Evolutionary conservation across 2,113 vertebrate species (phyloP).

Genomic region (Trichomycterus rosablanca): DNA sequence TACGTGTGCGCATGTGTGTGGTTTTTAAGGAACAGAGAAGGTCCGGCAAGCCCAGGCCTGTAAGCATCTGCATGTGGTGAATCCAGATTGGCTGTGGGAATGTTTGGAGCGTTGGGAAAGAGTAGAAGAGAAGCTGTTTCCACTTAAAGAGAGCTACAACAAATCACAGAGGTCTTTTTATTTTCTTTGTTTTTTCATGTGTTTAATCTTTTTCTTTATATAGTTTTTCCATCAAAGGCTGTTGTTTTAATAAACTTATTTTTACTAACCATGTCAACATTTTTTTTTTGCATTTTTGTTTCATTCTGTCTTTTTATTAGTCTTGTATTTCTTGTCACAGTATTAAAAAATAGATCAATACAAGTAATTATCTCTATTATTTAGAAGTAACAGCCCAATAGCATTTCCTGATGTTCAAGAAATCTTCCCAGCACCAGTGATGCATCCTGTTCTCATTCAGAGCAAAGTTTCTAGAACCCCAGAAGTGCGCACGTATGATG

Average conservation of each 20-base stretch:
- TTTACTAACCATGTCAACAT: too few relatives aligned
- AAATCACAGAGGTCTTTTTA: slow-evolving; percentile 72
- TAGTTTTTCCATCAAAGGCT: too few relatives aligned
- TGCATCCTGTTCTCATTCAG: slow-evolving; percentile 78
- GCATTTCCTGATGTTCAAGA: slow-evolving; percentile 71
- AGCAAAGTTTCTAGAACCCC: slow-evolving; percentile 68
- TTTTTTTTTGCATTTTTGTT: too few relatives aligned
- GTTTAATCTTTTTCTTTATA: background rate
- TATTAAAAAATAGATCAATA: too few relatives aligned
- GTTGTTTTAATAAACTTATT: background rate
- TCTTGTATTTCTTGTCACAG: too few relatives aligned
- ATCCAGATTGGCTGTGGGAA: slow-evolving; percentile 95
- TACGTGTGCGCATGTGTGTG: background rate
- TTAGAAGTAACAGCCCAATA: slow-evolving; percentile 83
- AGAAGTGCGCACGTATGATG: slow-evolving; percentile 78
- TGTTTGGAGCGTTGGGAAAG: slow-evolving; percentile 95
- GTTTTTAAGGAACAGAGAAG: slow-evolving; percentile 86
- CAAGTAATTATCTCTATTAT: slow-evolving; percentile 3
- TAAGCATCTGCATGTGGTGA: slow-evolving; percentile 85
- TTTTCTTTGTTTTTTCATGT: background rate
- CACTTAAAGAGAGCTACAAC: slow-evolving; percentile 81
- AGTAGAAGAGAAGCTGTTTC: slow-evolving; percentile 90
- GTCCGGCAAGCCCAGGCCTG: slow-evolving; percentile 87
- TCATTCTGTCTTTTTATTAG: too few relatives aligned
- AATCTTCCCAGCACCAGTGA: slow-evolving; percentile 65